Conservation (phyloP, 2,113 vertebrate species). For the Scytalopus superciliaris region DNA sequence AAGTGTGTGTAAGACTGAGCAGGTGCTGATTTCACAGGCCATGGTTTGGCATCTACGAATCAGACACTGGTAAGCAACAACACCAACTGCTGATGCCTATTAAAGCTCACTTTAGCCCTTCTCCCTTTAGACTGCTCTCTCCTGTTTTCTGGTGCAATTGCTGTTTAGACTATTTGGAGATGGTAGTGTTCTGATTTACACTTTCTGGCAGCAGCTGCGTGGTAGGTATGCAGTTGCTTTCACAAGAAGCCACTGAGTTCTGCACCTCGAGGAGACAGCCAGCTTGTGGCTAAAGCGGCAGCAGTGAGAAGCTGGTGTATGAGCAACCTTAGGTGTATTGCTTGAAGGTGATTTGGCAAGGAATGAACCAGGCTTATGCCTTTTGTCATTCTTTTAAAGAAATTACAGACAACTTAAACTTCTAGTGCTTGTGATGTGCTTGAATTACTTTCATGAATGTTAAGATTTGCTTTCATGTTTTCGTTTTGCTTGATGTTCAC, state of each 20-base stretch:
- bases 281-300: not conserved
- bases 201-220: not conserved
- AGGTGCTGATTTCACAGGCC: not conserved
- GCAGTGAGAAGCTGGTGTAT: not conserved
- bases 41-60: not conserved
- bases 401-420: not conserved
- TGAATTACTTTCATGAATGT: not conserved
- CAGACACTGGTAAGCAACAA: not conserved
- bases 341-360: not conserved
- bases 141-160: not conserved
- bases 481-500: not conserved
- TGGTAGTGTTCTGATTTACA: not conserved
- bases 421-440: not conserved
- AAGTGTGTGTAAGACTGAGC: not conserved
- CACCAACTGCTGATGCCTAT: not conserved
- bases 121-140: not conserved
- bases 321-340: not conserved
- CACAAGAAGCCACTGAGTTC: not conserved
- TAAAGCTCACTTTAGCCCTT: not conserved
- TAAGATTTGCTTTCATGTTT: not conserved
- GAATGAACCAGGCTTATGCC: not conserved
- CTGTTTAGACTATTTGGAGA: not conserved
- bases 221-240: not conserved
- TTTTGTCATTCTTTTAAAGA: not conserved
- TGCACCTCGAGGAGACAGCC: not conserved